Conservation (phyloP, 2,113 vertebrate genomes). For the Thymallus thymallus region DNA sequence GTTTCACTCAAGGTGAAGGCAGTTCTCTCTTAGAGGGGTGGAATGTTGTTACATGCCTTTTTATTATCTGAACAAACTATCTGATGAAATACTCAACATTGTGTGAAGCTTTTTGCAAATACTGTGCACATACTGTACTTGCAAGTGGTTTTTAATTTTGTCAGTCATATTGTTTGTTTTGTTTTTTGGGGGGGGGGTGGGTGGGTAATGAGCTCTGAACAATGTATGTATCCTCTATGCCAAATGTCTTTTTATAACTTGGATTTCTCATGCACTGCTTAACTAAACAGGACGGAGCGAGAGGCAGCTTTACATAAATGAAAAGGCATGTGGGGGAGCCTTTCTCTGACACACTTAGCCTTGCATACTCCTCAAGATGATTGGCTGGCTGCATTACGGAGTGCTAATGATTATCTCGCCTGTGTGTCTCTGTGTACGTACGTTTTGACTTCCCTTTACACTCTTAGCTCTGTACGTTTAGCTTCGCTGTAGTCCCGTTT, state of each 20-base stretch:
- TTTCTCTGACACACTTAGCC: conserved; percentile 63
- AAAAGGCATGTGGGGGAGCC: conserved; percentile 51
- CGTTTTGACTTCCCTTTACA: not conserved
- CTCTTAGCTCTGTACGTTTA: conserved; percentile 40
- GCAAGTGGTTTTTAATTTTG: conserved; percentile 27
- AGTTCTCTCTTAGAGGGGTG: conserved; percentile 17
- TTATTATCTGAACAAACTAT: conserved; percentile 20
- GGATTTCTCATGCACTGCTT: conserved; percentile 89
- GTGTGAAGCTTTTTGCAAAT: conserved; percentile 38
- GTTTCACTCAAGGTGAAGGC: not conserved
- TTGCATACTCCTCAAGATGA: conserved; percentile 57
- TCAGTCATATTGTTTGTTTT: conserved; percentile 66
- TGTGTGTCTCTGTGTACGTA: conserved; percentile 34
- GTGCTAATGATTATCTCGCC: conserved; percentile 39
- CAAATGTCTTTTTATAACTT: conserved; percentile 81
- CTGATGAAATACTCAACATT: conserved; percentile 35
- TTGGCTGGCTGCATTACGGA: conserved; percentile 63
- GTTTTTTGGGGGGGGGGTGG: conserved; percentile 36
- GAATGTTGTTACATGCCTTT: conserved; percentile 60
- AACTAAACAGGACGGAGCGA: conserved; percentile 74
- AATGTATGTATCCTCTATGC: conserved; percentile 86
- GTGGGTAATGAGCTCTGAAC: conserved; percentile 85
- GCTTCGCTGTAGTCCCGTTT: conserved; percentile 36
- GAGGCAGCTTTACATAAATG: conserved; percentile 81
- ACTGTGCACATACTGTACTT: conserved; percentile 21